Base-by-base conservation (phyloP, 2,888 invertebrate genomes). In the Clanis bilineata region DNA sequence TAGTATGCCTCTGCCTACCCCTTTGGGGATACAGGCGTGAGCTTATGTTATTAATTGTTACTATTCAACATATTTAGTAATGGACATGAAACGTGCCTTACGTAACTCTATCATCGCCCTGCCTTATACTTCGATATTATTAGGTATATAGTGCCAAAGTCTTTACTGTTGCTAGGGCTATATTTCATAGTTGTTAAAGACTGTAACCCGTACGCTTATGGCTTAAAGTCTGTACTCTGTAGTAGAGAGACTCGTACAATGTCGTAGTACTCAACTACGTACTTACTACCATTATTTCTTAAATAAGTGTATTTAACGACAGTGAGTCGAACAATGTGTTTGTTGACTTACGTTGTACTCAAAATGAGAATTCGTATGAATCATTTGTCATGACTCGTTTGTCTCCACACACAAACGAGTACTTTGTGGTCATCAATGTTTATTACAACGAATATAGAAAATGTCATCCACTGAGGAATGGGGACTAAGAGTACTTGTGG, bases 381-480 rank as follows among this genome's bases (percentile, higher is more conserved):
- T 76, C 68, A 68, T 65, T 66, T 62, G 62, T 74, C 72, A 73
- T 74, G 76, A 75, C 74, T 71, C 70, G 56, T 57, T 68, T 65
- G 65, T 61, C n/a, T n/a, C n/a, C n/a, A n/a, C n/a, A n/a, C n/a
- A n/a, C n/a, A n/a, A n/a, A n/a, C n/a, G 64, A 61, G 65, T 66
- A 64, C 65, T 72, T 73, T 68, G 69, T 62, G 61, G 62, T 65
- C 69, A 67, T 68, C 65, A 66, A 62, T 56, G 63, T 55, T 45
- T 62, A 32, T 51, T 41, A 7, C 41, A 7, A 15, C 39, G 4
- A 28, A 18, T 32, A 51, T 6, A 28, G 51, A 18, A 28, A 51
- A 28, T 51, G 7, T 25, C 28, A 51, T 18, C 18, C 18, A 6
- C 18, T 51, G 15, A 15, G 4, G 25, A 25, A 4, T 47, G n/a